Conservation (phyloP, 2,113 vertebrate genomes). For the Lutjanus erythropterus region DNA sequence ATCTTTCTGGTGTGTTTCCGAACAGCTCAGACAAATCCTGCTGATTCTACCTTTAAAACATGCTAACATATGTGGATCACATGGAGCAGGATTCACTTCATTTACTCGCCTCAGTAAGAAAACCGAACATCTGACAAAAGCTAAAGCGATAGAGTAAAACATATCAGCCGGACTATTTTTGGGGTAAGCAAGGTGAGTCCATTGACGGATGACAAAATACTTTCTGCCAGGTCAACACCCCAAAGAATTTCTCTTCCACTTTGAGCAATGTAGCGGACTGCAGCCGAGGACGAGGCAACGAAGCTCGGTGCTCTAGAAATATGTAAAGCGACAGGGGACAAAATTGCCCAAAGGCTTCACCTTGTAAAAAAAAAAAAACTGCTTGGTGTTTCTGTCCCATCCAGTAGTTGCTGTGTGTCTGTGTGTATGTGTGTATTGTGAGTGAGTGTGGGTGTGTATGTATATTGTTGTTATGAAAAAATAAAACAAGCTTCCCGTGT, state of each 20-base stretch:
- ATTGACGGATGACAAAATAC: constrained; percentile 43
- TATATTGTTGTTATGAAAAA: constrained; percentile 29
- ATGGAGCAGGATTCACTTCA: not conserved
- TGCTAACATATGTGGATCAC: not conserved
- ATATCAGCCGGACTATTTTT: not conserved
- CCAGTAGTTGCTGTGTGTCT: too few relatives aligned
- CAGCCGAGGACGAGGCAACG: constrained; percentile 29
- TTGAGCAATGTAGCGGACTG: constrained; percentile 14
- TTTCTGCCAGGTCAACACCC: constrained; percentile 44
- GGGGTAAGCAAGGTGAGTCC: constrained; percentile 2
- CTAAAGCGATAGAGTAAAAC: not conserved
- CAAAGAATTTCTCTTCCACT: constrained; percentile 37
- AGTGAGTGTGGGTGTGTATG: not conserved
- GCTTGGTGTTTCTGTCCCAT: constrained; percentile 25
- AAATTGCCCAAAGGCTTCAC: constrained; percentile 61
- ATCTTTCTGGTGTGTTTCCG: too few relatives aligned
- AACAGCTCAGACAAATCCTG: too few relatives aligned
- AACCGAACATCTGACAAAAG: not conserved
- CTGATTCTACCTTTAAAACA: too few relatives aligned
- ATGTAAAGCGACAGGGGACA: constrained; percentile 61
- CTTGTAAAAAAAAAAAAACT: constrained; percentile 41
- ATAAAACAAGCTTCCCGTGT: not conserved
- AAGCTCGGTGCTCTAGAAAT: constrained; percentile 49
- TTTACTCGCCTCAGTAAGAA: not conserved
- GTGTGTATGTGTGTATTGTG: constrained; percentile 26